A percentile compares a stretch with the other conserved stretches of the same genome.
phyloP scores from a whole-genome alignment of 2,888 invertebrate genomes.

The Cheilosia scutellata region DNA sequence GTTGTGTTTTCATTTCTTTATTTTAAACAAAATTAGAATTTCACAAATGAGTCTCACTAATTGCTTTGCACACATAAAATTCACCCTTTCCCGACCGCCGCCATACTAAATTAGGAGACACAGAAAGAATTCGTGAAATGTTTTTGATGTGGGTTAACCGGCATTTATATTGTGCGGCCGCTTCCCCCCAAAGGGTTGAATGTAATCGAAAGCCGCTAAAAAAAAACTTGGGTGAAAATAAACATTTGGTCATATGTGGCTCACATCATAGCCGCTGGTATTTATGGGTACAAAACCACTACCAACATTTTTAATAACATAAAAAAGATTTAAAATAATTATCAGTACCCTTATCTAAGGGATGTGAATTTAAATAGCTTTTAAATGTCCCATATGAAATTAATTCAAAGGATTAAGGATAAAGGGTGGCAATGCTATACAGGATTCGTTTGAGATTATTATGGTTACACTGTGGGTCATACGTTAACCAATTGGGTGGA shows the following conservation, averaged over 20 bases:
- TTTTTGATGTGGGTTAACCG: slow-evolving; percentile 55
- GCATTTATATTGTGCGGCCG: slow-evolving; percentile 44
- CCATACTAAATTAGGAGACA: slow-evolving; percentile 13
- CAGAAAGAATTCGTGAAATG: slow-evolving; percentile 48
- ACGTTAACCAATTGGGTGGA: neutral
- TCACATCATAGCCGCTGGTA: slow-evolving; percentile 3
- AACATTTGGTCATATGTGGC: neutral
- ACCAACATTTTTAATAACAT: slow-evolving; percentile 9
- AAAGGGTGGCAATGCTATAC: neutral
- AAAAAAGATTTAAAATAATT: slow-evolving; percentile 68
- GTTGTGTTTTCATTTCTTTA: slow-evolving; percentile 10
- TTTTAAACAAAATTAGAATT: slow-evolving; percentile 34
- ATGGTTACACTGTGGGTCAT: neutral
- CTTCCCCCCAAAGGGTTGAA: neutral
- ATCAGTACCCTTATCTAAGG: slow-evolving; percentile 60
- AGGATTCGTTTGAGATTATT: neutral
- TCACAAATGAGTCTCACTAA: slow-evolving; percentile 53
- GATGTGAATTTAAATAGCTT: slow-evolving; percentile 68
- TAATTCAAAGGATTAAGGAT: slow-evolving; percentile 58
- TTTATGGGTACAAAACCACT: neutral
- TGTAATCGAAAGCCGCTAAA: neutral
- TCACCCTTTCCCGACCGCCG: neutral
- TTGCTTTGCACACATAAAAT: slow-evolving; percentile 31
- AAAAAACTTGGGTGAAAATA: neutral
- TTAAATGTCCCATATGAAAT: slow-evolving; percentile 59